Percentiles rank a stretch among this genome's conserved stretches.
phyloP scores from a whole-genome alignment of 2,888 invertebrate species.

The Eumerus sabulonum region DNA sequence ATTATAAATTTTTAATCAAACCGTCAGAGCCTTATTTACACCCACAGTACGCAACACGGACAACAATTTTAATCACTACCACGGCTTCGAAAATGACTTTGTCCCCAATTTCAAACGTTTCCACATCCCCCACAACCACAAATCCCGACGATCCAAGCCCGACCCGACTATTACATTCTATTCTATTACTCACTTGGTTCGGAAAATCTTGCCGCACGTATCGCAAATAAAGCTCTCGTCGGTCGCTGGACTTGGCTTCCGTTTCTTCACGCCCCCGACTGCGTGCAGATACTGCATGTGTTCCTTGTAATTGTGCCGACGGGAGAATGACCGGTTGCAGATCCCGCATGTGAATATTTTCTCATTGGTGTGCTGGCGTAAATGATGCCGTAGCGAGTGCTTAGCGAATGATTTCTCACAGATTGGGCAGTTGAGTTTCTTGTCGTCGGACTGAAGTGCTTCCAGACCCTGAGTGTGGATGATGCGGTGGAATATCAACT shows the following conservation, averaged over 20 bases:
- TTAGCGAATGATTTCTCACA: conserved; percentile 85
- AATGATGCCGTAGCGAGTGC: conserved; percentile 84
- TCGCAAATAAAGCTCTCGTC: conserved; percentile 74
- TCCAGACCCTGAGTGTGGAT: conserved; percentile 80
- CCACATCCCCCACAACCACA: too few species aligned
- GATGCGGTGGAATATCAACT: conserved; percentile 86
- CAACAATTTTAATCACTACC: conserved; percentile 12
- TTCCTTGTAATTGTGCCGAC: conserved; percentile 83
- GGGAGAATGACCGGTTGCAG: conserved; percentile 84
- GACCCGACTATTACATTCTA: background rate
- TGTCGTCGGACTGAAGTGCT: conserved; percentile 72
- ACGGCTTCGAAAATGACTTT: conserved; percentile 12
- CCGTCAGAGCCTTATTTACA: conserved; percentile 35
- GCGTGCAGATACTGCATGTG: conserved; percentile 82
- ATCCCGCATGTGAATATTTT: conserved; percentile 84
- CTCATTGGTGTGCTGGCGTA: conserved; percentile 87
- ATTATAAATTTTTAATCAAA: conserved; percentile 43
- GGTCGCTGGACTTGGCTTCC: conserved; percentile 9
- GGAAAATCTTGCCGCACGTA: conserved; percentile 79
- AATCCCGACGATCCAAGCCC: too few species aligned
- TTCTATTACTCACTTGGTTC: conserved; percentile 79
- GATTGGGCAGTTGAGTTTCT: conserved; percentile 82
- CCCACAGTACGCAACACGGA: too few species aligned
- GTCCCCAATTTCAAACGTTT: conserved; percentile 1
- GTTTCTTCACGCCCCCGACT: conserved; percentile 16